Evolutionary conservation across 1,140 invertebrate genomes (phyloP).

Genomic region (Cyclargus thomasi): DNA sequence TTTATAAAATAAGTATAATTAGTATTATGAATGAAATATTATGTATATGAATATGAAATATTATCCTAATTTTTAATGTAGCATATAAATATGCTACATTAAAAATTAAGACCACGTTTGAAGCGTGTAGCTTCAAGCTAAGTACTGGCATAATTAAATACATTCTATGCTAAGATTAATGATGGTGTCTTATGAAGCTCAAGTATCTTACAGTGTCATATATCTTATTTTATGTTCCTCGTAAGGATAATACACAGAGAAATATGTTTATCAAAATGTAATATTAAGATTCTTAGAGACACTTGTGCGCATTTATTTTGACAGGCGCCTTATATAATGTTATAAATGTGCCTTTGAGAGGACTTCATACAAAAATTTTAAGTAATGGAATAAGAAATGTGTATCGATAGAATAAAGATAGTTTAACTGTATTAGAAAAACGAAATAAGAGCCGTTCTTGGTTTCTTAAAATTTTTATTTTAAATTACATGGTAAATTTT

Average conservation of each 20-base stretch:
- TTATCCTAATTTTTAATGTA: too few relatives aligned
- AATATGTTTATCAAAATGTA: constrained; percentile 9
- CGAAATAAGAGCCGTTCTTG: too few relatives aligned
- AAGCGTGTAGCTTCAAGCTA: background rate
- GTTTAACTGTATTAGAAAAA: too few relatives aligned
- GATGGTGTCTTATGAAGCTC: constrained; percentile 8
- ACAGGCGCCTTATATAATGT: background rate
- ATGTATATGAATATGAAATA: too few relatives aligned
- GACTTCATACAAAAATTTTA: too few relatives aligned
- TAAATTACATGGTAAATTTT: too few relatives aligned
- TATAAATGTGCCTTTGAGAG: background rate
- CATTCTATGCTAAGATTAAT: constrained; percentile 15
- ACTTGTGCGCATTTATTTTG: background rate
- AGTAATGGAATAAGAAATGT: too few relatives aligned
- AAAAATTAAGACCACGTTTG: background rate
- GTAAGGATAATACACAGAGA: constrained; percentile 5
- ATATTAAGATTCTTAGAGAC: constrained; percentile 3
- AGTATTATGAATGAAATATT: too few relatives aligned
- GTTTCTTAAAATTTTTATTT: too few relatives aligned
- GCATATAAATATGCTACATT: background rate
- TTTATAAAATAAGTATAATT: too few relatives aligned
- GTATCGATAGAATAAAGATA: too few relatives aligned
- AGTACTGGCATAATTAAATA: constrained; percentile 11
- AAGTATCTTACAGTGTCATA: constrained; percentile 10
- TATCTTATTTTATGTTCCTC: constrained; percentile 14